A percentile compares a stretch with the other conserved stretches of the same genome.
phyloP scores from a whole-genome alignment of 1,140 invertebrate genomes.

The Sarcophaga bullata region DNA sequence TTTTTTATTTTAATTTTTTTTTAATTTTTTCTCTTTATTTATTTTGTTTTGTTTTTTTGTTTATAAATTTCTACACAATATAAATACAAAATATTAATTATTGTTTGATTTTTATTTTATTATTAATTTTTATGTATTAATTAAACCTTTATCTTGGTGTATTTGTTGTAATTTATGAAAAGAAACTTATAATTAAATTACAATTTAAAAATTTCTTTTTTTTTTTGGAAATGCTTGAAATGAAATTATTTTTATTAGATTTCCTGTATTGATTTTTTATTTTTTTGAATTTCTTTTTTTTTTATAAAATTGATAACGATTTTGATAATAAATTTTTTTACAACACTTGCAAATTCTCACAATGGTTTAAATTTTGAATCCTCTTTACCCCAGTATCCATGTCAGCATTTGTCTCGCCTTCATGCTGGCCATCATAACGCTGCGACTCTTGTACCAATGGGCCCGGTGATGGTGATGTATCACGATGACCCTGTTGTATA shows the following conservation, averaged over 20 bases:
- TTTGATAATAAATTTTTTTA: slow-evolving; percentile 50
- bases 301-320: background rate
- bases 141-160: background rate
- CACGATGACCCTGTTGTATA: slow-evolving; percentile 67
- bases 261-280: slow-evolving; percentile 33
- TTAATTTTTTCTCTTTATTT: slow-evolving; percentile 29
- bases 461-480: slow-evolving; percentile 68
- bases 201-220: background rate
- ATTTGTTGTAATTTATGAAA: background rate
- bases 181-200: background rate
- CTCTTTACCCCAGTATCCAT: slow-evolving; percentile 89
- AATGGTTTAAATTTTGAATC: slow-evolving; percentile 91
- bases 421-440: slow-evolving; percentile 84
- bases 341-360: slow-evolving; percentile 86
- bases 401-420: slow-evolving; percentile 89
- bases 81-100: background rate
- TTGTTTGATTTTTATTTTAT: too few species aligned
- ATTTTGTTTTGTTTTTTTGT: slow-evolving; percentile 28
- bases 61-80: background rate
- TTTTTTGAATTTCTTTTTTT: background rate
- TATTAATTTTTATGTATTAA: background rate
- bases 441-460: slow-evolving; percentile 85
- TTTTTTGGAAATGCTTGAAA: slow-evolving; percentile 8
- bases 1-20: slow-evolving; percentile 20
- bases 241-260: background rate